Conservation (phyloP, 1,140 invertebrate genomes). For the Mercenaria mercenaria region DNA sequence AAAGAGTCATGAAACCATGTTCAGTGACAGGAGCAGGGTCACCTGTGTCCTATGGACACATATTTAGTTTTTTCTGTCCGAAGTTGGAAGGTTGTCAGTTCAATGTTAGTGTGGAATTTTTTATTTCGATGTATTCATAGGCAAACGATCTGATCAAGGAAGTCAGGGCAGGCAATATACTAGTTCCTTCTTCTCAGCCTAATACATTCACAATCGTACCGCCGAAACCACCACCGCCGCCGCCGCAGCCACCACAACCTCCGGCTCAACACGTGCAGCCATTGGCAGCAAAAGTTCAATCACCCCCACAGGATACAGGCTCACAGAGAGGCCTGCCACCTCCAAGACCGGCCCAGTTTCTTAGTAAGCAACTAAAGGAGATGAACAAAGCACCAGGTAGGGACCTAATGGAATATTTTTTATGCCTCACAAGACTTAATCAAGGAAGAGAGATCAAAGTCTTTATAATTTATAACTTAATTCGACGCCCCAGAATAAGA, state of each 20-base stretch:
- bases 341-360: conserved; percentile 49
- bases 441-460: no score
- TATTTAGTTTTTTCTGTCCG: no score
- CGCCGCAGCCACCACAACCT: neutral
- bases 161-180: conserved; percentile 30
- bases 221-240: neutral
- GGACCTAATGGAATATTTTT: no score
- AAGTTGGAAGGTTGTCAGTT: no score
- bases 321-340: conserved; percentile 29
- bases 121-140: no score
- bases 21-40: no score
- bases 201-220: conserved; percentile 50
- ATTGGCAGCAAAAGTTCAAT: neutral
- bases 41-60: no score
- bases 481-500: no score
- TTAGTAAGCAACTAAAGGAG: conserved; percentile 40
- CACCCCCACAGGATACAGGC: neutral
- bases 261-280: neutral
- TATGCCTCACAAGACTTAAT: no score
- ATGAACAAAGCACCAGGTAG: neutral
- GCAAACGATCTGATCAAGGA: conserved; percentile 71
- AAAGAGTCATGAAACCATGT: no score
- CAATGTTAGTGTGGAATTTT: no score
- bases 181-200: conserved; percentile 34
- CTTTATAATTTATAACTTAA: no score